Evolutionary conservation across 53 echinoderm and acorn worm species (phyloP).

Genomic region (Crossaster papposus): DNA sequence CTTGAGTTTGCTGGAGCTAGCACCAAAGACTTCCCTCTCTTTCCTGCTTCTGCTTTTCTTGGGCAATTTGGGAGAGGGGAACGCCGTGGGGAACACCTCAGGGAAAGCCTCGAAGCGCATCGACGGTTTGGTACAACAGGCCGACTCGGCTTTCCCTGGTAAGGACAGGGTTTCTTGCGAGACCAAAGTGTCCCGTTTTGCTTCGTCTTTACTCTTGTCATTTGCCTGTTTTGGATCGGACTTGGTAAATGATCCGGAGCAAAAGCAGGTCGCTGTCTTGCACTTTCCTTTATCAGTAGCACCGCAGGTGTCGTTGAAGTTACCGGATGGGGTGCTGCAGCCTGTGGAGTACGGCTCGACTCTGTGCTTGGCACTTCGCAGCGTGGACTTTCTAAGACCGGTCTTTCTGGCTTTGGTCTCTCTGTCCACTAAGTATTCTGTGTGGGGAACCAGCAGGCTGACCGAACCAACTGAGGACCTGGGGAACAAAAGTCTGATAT

Average conservation of each 20-base stretch:
- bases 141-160: neutral
- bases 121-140: conserved; percentile 6
- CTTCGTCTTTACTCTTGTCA: neutral
- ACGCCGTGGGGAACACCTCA: too few relatives aligned
- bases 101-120: conserved; percentile 35
- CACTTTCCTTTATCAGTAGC: conserved; percentile 25
- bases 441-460: conserved; percentile 63
- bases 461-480: conserved; percentile 62
- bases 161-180: neutral
- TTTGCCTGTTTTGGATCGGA: neutral
- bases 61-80: neutral
- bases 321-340: neutral
- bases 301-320: conserved; percentile 8
- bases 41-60: conserved; percentile 40
- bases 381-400: conserved; percentile 27
- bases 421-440: conserved; percentile 54
- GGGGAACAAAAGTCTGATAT: neutral
- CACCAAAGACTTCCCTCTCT: conserved; percentile 52
- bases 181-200: neutral
- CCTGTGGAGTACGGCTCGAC: conserved; percentile 69
- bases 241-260: neutral
- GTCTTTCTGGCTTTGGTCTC: conserved; percentile 58
- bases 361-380: conserved; percentile 54
- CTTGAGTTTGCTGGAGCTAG: conserved; percentile 59
- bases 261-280: neutral